Evolutionary conservation across 2,888 invertebrate genomes (phyloP), one percentile per base, ranked within the genome.

Genomic region (Andrena flavipes): DNA sequence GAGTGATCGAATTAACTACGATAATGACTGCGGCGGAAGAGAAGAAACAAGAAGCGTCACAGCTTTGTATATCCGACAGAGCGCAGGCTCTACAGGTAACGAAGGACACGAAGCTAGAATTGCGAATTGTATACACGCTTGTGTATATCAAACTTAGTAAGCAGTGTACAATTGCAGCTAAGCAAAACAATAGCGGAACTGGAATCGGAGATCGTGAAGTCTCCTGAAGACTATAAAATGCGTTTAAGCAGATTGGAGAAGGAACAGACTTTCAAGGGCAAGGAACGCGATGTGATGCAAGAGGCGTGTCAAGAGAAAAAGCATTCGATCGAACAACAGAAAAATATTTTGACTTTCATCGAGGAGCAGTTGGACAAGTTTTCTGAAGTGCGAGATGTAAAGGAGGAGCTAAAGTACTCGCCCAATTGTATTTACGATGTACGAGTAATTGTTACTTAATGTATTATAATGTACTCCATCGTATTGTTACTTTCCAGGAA

Each of bases 271-370:
- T 48, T 51, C 4, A 87, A 88, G 48, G 64, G 68, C 6, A 80
- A 91, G 20, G 87, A 89, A 23, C 84, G 90, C 3, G 79, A 84
- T 33, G 33, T 13, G 0, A 79, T 89, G 35, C 74, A 86, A 13
- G 84, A 89, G 51, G 80, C 84, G 4, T 85, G 91, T n/a, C 82
- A 80, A 3, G 82, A 84, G 0, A 92, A 91, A 49, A 90, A 88
- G 62, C 80, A 83, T 0, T 77, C 86, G 20, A 86, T 90, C 3
- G 84, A 88, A 49, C 85, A 84, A 8, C 72, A 84, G 7, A 86
- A 87, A 5, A 84, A 73, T 20, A 65, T 79, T 30, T 26, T 87
- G 30, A 35, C 59, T 16, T 68, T 90, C 33, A 73, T 90, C 2
- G 72, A 82, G 7, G 84, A 88, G 33, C 80, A 86, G 56, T 70